Percentiles rank a stretch among this genome's conserved stretches.
These are phyloP conservation scores for Neomonachus schauinslandi DNA, from an alignment of 2,113 vertebrate species.

Conservation along the genomic window DNA sequence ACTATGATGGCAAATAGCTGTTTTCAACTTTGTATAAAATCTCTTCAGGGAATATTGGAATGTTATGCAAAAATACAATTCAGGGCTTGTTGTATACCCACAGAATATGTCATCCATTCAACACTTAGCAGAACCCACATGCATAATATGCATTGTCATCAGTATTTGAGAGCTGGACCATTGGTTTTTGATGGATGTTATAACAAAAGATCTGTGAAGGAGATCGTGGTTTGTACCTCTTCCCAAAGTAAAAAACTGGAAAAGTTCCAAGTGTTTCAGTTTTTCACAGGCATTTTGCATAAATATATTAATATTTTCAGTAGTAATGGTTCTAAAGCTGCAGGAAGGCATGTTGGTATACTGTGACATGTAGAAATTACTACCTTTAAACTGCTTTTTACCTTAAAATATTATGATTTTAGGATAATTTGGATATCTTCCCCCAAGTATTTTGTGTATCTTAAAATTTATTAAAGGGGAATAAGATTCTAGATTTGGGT, in stretches of 20 bases:
- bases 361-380: background rate
- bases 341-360: background rate
- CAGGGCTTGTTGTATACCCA: background rate
- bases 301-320: background rate
- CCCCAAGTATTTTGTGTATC: constrained; percentile 47
- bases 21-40: constrained; percentile 57
- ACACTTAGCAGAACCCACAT: background rate
- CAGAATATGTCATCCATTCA: background rate
- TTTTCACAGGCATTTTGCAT: constrained; percentile 37
- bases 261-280: background rate
- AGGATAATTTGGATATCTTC: constrained; percentile 60
- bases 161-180: background rate
- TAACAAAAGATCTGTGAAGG: constrained; percentile 13
- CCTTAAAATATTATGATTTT: constrained; percentile 39
- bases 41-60: constrained; percentile 58
- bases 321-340: constrained; percentile 31
- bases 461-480: constrained; percentile 43
- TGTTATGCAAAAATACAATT: constrained; percentile 36
- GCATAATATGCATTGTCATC: background rate
- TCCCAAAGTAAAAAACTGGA: constrained; percentile 44
- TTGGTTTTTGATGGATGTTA: background rate
- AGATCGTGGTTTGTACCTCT: background rate
- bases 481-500: constrained; percentile 39
- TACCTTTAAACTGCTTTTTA: constrained; percentile 18
- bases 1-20: background rate